These are phyloP conservation scores for Semotilus atromaculatus DNA, from an alignment of 2,797 vertebrate genomes.

Conservation along the genomic window DNA sequence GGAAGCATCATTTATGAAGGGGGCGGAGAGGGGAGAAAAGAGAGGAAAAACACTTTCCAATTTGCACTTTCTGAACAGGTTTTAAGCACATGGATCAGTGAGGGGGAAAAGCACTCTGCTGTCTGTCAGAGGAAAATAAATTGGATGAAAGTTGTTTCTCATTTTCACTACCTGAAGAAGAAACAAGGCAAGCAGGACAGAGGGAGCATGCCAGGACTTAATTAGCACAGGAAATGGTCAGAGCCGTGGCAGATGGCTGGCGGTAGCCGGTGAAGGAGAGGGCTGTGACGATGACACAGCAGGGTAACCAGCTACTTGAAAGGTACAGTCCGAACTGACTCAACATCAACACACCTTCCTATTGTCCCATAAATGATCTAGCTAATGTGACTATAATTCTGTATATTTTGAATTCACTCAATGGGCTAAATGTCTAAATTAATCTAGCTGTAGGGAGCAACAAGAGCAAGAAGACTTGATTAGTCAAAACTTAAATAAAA, in stretches of 20 bases:
- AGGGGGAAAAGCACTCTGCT: constrained; percentile 37
- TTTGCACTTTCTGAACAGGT: constrained; percentile 57
- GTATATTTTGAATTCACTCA: neutral
- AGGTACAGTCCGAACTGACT: constrained; percentile 22
- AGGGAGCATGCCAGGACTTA: constrained; percentile 58
- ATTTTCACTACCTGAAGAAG: constrained; percentile 58
- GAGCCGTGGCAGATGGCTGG: constrained; percentile 55
- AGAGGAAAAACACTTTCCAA: constrained; percentile 52
- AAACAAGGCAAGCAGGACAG: constrained; percentile 36
- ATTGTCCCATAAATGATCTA: neutral
- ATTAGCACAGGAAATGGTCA: constrained; percentile 65
- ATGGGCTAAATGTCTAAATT: neutral
- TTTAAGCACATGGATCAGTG: constrained; percentile 47
- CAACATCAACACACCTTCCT: constrained; percentile 6
- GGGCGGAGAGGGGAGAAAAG: neutral
- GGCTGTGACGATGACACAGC: constrained; percentile 23
- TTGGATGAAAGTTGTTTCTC: constrained; percentile 59
- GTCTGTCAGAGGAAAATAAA: constrained; percentile 61
- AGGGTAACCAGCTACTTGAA: constrained; percentile 56
- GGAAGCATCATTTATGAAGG: constrained; percentile 30
- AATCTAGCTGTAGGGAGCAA: neutral
- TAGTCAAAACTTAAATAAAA: neutral
- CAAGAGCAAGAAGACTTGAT: neutral
- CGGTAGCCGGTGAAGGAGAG: constrained; percentile 26
- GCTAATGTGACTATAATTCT: neutral